Evolutionary conservation across 2,113 vertebrate species (phyloP), one percentile per base, ranked within the genome.

Genomic region (Ctenodactylus gundi): DNA sequence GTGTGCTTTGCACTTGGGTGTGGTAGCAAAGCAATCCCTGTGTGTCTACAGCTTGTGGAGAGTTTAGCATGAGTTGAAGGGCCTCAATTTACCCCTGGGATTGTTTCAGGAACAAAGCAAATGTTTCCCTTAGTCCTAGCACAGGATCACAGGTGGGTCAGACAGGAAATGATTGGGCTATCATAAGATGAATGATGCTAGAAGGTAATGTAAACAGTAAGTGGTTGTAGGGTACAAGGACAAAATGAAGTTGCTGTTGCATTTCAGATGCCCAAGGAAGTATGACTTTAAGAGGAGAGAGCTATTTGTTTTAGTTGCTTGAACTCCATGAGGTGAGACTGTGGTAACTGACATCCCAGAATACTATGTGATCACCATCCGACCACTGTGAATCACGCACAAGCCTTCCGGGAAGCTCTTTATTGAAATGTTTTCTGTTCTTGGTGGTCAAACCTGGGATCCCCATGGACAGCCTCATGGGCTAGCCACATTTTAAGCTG

Each of bases 371-470:
- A n/a, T 4, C 72, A 2, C n/a, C n/a, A 9, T 64, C 39, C 60
- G 70, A 46, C 27, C 46, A 34, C 60, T 11, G 15, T 53, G 76
- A 95, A 64, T 18, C 68, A 93, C 70, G 34, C 49, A 27, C 4
- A 13, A 92, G 31, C 27, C 46, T 58, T 93, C 49, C 2, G 10
- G 34, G 29, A 93, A 60, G 57, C 21, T 86, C 49, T 82, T 80
- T 41, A n/a, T 49, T 90, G n/a, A 55, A 81, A 87, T 65, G 34
- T 85, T 83, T 29, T 77, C 36, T 94, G 90, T 67, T 12, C 78
- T 78, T 55, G 5, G 46, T 85, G 93, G 31, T 88, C 57, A 93
- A 85, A 85, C 36, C 41, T 85, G 60, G 67, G 57, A 58, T 88
- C 25, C 85, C 64, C 67, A 87, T 80, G 85, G 58, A 93, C 23